Conservation (phyloP, 2,888 invertebrate genomes). For the Parelbella ahira region DNA sequence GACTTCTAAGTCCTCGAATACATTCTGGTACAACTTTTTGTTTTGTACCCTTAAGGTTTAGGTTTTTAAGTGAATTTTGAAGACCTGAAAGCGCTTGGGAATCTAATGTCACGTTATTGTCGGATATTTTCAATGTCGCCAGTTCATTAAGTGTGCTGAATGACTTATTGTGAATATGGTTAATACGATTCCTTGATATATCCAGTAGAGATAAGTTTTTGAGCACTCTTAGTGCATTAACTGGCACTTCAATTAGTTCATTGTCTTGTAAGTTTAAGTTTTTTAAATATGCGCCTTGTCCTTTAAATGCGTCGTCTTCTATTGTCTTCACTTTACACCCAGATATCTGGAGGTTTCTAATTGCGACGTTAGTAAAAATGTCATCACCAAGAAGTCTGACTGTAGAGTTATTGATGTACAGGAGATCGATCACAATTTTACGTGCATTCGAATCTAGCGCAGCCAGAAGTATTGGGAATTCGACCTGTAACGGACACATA, state of each 20-base stretch:
- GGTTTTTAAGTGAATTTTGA: slow-evolving; percentile 90
- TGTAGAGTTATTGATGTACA: slow-evolving; percentile 94
- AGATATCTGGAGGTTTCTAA: slow-evolving; percentile 92
- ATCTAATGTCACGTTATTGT: slow-evolving; percentile 90
- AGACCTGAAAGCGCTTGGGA: slow-evolving; percentile 87
- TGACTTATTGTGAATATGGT: slow-evolving; percentile 85
- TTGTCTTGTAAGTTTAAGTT: slow-evolving; percentile 94
- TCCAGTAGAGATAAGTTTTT: slow-evolving; percentile 89
- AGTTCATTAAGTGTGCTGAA: slow-evolving; percentile 87
- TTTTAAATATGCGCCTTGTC: slow-evolving; percentile 89
- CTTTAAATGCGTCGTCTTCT: slow-evolving; percentile 87
- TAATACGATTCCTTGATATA: slow-evolving; percentile 90
- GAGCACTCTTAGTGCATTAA: slow-evolving; percentile 84
- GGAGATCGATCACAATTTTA: slow-evolving; percentile 86
- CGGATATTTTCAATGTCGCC: slow-evolving; percentile 91
- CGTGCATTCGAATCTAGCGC: slow-evolving; percentile 86
- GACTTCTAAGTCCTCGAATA: slow-evolving; percentile 86
- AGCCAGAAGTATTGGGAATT: slow-evolving; percentile 86
- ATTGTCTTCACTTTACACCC: slow-evolving; percentile 88
- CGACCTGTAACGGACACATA: slow-evolving; percentile 77
- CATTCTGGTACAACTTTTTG: slow-evolving; percentile 90
- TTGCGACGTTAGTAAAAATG: slow-evolving; percentile 84
- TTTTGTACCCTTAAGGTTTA: slow-evolving; percentile 92
- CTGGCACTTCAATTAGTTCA: slow-evolving; percentile 88
- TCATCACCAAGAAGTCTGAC: slow-evolving; percentile 84